Evolutionary conservation across 2,797 vertebrate genomes (phyloP).

Genomic region (Sebastes kiyomatsui): DNA sequence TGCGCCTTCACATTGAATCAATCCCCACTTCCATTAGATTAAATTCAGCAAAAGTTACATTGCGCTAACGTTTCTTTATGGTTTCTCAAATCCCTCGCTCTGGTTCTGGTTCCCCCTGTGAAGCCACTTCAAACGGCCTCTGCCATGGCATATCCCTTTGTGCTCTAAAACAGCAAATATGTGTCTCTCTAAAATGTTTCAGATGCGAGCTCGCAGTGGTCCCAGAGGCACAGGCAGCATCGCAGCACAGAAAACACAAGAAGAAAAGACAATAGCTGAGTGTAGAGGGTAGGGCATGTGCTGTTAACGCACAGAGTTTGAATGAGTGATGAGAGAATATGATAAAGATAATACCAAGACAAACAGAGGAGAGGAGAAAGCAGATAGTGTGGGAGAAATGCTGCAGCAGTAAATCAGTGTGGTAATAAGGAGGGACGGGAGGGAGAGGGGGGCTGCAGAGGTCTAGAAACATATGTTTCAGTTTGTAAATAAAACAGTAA

Average conservation of each 20-base stretch:
- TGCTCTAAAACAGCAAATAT: slow-evolving; percentile 80
- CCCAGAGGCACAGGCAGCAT: slow-evolving; percentile 63
- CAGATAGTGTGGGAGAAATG: slow-evolving; percentile 53
- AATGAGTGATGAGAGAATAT: slow-evolving; percentile 41
- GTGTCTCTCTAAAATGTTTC: slow-evolving; percentile 83
- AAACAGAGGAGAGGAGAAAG: slow-evolving; percentile 16
- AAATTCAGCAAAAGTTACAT: slow-evolving; percentile 76
- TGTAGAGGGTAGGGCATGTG: slow-evolving; percentile 36
- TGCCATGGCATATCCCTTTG: slow-evolving; percentile 79
- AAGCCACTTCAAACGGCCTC: slow-evolving; percentile 83
- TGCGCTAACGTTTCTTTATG: slow-evolving; percentile 76
- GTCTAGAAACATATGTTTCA: slow-evolving; percentile 80
- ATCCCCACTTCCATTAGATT: slow-evolving; percentile 75
- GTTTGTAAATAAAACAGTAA: slow-evolving; percentile 86
- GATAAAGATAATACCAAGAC: slow-evolving; percentile 26
- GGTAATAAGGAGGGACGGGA: slow-evolving; percentile 45
- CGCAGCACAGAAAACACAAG: slow-evolving; percentile 39
- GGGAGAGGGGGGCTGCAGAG: slow-evolving; percentile 43
- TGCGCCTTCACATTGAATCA: slow-evolving; percentile 80
- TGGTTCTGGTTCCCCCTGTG: slow-evolving; percentile 81
- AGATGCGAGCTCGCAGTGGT: slow-evolving; percentile 73
- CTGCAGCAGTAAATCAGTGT: slow-evolving; percentile 63
- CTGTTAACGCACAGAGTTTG: slow-evolving; percentile 25
- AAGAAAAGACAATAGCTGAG: slow-evolving; percentile 35
- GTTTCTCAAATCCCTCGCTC: slow-evolving; percentile 74